Evolutionary conservation across 2,888 invertebrate species (phyloP).

Genomic region (Bruchidius siliquastri): DNA sequence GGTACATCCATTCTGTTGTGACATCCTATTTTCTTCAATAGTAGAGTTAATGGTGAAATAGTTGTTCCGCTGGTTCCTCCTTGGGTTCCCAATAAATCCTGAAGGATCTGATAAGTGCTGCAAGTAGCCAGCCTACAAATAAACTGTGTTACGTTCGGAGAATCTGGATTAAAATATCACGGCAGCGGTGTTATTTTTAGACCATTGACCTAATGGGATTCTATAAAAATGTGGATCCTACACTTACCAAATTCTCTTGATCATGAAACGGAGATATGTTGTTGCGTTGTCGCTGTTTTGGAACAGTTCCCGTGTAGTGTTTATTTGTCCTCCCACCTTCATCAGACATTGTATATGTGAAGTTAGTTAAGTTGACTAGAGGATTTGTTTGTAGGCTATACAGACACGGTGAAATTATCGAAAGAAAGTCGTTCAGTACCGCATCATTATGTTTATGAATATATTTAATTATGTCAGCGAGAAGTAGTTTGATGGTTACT

Average conservation of each 20-base stretch:
- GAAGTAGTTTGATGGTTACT: not conserved
- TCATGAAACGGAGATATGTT: conserved; percentile 25
- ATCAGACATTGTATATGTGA: conserved; percentile 36
- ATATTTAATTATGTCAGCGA: not conserved
- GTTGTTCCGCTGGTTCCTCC: conserved; percentile 30
- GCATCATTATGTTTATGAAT: not conserved
- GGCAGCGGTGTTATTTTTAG: conserved; percentile 21
- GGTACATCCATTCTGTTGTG: conserved; percentile 10
- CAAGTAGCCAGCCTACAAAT: conserved; percentile 34
- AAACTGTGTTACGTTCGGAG: conserved; percentile 13
- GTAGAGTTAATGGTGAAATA: conserved; percentile 31
- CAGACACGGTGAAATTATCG: not conserved
- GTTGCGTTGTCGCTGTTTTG: conserved; percentile 51
- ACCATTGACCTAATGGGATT: conserved; percentile 10
- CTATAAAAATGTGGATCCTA: conserved; percentile 25
- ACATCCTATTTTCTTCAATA: conserved; percentile 22
- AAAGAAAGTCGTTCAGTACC: not conserved
- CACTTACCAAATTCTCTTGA: conserved; percentile 30
- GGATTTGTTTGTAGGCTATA: not conserved
- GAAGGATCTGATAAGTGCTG: conserved; percentile 27
- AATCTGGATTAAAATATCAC: conserved; percentile 7
- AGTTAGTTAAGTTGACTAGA: not conserved
- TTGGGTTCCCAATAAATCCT: conserved; percentile 33
- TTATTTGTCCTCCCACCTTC: conserved; percentile 41
- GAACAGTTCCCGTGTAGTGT: conserved; percentile 60